Percentiles rank a stretch among this genome's conserved stretches.
phyloP scores from a whole-genome alignment of 92 coral and sea anemone genomes.

The Phenganax marumi region DNA sequence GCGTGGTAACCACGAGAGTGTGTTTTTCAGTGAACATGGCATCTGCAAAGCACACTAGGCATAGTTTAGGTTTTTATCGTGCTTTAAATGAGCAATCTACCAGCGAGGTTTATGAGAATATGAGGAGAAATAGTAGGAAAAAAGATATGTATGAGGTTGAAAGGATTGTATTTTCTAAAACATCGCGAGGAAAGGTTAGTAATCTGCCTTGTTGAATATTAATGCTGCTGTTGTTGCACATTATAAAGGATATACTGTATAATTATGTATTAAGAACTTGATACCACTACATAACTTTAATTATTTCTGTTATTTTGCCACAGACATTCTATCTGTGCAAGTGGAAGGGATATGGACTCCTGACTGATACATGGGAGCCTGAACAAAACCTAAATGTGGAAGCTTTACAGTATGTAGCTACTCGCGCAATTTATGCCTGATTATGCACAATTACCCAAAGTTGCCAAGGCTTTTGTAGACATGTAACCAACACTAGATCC shows the following conservation, averaged over 20 bases:
- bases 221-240: too few relatives aligned
- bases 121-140: not conserved
- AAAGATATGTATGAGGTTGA: not conserved
- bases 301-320: too few relatives aligned
- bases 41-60: not conserved
- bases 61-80: conserved; percentile 8
- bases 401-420: conserved; percentile 13
- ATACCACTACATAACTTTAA: not conserved
- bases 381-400: not conserved
- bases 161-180: not conserved
- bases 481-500: not conserved
- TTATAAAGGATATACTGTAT: too few relatives aligned
- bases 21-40: not conserved
- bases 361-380: conserved; percentile 8
- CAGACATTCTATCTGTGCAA: conserved; percentile 3
- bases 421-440: not conserved
- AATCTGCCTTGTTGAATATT: not conserved
- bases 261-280: too few relatives aligned
- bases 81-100: conserved; percentile 9
- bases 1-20: not conserved
- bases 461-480: too few relatives aligned
- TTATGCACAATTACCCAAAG: not conserved
- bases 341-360: not conserved
- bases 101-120: not conserved
- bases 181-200: not conserved